phyloP scores from a whole-genome alignment of 2,113 vertebrate genomes.

The Empidonax alnorum region DNA sequence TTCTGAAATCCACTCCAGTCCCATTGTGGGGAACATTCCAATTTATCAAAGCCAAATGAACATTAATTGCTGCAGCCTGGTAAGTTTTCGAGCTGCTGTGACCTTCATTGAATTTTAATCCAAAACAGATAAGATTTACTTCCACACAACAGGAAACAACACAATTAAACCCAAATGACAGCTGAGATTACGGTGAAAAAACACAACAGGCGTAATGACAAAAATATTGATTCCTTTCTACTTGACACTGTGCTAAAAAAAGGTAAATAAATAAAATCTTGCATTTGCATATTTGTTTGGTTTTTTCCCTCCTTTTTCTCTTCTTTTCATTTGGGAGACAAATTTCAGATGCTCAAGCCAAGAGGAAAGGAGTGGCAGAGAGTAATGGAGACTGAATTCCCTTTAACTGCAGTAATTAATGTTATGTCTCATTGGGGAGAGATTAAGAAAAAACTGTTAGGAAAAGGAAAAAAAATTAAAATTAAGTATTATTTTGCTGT shows the following conservation, averaged over 20 bases:
- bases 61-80: conserved; percentile 85
- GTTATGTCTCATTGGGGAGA: conserved; percentile 78
- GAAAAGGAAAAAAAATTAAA: conserved; percentile 48
- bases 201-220: conserved; percentile 52
- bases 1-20: conserved; percentile 80
- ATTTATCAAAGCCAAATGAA: conserved; percentile 87
- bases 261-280: conserved; percentile 56
- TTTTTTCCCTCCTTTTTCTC: not conserved
- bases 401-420: conserved; percentile 81
- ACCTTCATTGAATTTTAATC: conserved; percentile 88
- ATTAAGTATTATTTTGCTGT: conserved; percentile 70
- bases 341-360: conserved; percentile 58
- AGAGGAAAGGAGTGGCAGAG: conserved; percentile 70
- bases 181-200: conserved; percentile 70
- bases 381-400: conserved; percentile 75
- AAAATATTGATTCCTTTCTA: conserved; percentile 70
- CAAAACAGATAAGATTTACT: conserved; percentile 86
- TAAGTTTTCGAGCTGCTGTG: conserved; percentile 81
- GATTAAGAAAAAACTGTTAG: conserved; percentile 71
- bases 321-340: conserved; percentile 49
- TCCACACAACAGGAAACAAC: conserved; percentile 82
- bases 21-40: conserved; percentile 79
- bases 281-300: conserved; percentile 27
- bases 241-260: conserved; percentile 45
- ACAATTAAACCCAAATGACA: conserved; percentile 83